Percentiles rank a stretch among this genome's conserved stretches.
Conservation (phyloP, 2,113 vertebrate genomes). For the Siniperca knerii region DNA sequence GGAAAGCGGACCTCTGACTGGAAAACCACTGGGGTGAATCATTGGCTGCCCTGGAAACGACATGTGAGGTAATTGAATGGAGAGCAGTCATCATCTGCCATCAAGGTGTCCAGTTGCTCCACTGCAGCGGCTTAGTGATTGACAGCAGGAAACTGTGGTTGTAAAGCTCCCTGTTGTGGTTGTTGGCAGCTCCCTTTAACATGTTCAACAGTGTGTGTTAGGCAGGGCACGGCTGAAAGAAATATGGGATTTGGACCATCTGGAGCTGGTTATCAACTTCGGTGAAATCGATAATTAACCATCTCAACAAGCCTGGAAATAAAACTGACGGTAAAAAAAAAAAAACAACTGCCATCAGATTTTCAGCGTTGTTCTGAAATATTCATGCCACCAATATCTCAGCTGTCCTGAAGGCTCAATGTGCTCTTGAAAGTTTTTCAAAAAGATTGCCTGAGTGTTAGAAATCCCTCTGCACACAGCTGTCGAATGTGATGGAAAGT, state of each 20-base stretch:
- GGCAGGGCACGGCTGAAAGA: background rate
- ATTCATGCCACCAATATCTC: constrained; percentile 32
- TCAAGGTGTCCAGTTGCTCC: constrained; percentile 47
- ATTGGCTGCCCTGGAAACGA: constrained; percentile 36
- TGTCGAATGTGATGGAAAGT: background rate
- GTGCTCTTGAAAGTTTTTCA: constrained; percentile 20
- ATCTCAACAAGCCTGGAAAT: constrained; percentile 33
- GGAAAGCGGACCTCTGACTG: constrained; percentile 1
- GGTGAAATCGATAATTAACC: constrained; percentile 54
- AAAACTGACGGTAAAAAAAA: constrained; percentile 23
- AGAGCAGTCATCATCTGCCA: constrained; percentile 58
- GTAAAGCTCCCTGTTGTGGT: constrained; percentile 33
- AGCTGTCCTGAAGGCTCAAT: constrained; percentile 30
- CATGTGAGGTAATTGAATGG: constrained; percentile 58
- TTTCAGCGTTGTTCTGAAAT: constrained; percentile 45
- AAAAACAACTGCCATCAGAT: constrained; percentile 6
- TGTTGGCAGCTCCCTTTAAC: constrained; percentile 41
- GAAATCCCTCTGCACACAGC: constrained; percentile 17
- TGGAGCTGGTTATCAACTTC: constrained; percentile 38
- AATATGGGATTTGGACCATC: constrained; percentile 26
- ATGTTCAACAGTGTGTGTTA: constrained; percentile 10
- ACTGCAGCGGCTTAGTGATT: constrained; percentile 32
- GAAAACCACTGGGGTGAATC: constrained; percentile 45
- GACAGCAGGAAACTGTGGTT: constrained; percentile 47
- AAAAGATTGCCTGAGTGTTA: constrained; percentile 5